Evolutionary conservation across 2,888 invertebrate genomes (phyloP).

Genomic region (Lepidonotus clava): DNA sequence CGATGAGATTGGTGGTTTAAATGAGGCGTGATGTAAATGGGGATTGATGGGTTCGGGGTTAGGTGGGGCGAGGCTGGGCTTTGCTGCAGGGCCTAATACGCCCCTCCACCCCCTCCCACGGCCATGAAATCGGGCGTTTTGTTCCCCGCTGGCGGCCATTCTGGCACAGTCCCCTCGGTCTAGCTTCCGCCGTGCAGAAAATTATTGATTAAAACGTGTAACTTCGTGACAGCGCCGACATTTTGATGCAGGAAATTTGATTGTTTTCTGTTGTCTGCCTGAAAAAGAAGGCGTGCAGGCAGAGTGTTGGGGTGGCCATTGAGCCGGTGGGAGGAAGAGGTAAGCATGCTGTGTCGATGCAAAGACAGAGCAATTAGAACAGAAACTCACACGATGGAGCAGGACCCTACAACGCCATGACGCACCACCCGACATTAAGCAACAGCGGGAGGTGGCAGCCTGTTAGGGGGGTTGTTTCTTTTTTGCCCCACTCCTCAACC

Average conservation of each 20-base stretch:
- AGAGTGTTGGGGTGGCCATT: not conserved
- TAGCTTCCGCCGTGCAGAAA: constrained; percentile 36
- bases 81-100: not conserved
- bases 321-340: not conserved
- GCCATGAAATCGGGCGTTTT: not conserved
- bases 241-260: constrained; percentile 42
- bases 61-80: not conserved
- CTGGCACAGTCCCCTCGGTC: not conserved
- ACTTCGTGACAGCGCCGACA: constrained; percentile 32
- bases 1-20: constrained; percentile 5
- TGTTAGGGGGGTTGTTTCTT: no score
- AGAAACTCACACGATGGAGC: no score
- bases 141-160: not conserved
- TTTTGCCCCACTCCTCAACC: not conserved
- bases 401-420: no score
- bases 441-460: no score
- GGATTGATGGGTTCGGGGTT: constrained; percentile 44
- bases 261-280: constrained; percentile 2
- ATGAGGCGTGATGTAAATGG: constrained; percentile 30
- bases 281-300: not conserved
- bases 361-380: not conserved
- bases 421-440: no score
- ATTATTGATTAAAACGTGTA: constrained; percentile 45
- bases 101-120: not conserved
- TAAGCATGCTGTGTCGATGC: not conserved